Percentiles rank a stretch among this genome's conserved stretches.
Conservation (phyloP, 2,797 vertebrate species). For the Eutrigla gurnardus region DNA sequence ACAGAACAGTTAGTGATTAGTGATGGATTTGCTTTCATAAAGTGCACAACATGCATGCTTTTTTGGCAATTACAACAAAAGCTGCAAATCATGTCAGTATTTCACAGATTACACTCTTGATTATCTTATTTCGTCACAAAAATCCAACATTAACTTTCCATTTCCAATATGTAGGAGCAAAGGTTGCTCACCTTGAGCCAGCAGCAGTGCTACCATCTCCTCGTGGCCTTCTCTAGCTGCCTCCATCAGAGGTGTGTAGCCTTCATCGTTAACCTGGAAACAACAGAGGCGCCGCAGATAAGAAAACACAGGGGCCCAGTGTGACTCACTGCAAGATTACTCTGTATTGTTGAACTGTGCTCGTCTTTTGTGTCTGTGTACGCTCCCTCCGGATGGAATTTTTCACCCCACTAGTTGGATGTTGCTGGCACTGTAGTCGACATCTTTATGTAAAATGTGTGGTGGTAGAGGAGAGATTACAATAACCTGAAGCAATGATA, state of each 20-base stretch:
- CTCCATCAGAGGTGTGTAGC: slow-evolving; percentile 99
- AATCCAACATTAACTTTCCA: background rate
- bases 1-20: background rate
- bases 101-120: background rate
- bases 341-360: background rate
- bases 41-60: background rate
- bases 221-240: slow-evolving; percentile 98
- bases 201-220: slow-evolving; percentile 97
- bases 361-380: background rate
- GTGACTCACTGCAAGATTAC: slow-evolving; percentile 19
- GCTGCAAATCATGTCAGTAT: background rate
- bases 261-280: slow-evolving; percentile 94
- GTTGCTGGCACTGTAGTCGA: background rate
- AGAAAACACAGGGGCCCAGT: background rate
- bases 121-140: background rate
- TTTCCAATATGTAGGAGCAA: slow-evolving; percentile 6
- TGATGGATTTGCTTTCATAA: background rate
- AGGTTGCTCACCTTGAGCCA: slow-evolving; percentile 91
- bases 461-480: background rate
- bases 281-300: slow-evolving; percentile 39
- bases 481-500: background rate
- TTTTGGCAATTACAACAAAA: background rate
- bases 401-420: background rate
- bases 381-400: background rate
- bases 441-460: background rate